Conservation (phyloP, 1,140 invertebrate species). For the Dolichoris vasculosae region DNA sequence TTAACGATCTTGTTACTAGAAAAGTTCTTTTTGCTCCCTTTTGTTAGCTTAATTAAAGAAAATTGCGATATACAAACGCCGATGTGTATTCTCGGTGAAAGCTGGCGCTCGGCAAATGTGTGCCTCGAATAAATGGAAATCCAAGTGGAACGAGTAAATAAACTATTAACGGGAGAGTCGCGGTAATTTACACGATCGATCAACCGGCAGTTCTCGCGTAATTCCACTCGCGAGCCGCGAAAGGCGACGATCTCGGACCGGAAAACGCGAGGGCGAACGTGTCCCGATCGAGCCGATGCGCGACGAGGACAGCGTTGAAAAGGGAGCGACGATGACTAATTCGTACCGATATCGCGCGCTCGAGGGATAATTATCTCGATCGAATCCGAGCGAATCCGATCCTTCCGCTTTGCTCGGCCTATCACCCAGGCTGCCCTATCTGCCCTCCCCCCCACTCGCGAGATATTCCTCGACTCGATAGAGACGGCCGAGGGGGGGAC, state of each 20-base stretch:
- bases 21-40: background rate
- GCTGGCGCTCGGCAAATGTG: background rate
- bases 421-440: too few relatives aligned
- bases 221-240: background rate
- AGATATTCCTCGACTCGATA: conserved; percentile 5
- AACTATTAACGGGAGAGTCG: conserved; percentile 6
- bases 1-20: conserved; percentile 35
- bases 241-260: too few relatives aligned
- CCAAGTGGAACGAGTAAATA: conserved; percentile 25
- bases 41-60: conserved; percentile 34
- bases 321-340: background rate
- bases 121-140: conserved; percentile 14
- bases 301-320: background rate
- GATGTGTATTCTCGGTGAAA: conserved; percentile 18
- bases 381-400: background rate
- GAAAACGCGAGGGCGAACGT: too few relatives aligned
- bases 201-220: background rate
- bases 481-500: background rate
- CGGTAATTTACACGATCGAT: conserved; percentile 38
- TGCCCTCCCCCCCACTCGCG: conserved; percentile 20
- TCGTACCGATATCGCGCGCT: conserved; percentile 17
- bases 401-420: background rate
- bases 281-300: too few relatives aligned
- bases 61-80: conserved; percentile 21
- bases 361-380: conserved; percentile 18